Evolutionary conservation across 2,888 invertebrate genomes (phyloP), one percentile per base, ranked within the genome.

Genomic region (Dicyrtoma fusca): DNA sequence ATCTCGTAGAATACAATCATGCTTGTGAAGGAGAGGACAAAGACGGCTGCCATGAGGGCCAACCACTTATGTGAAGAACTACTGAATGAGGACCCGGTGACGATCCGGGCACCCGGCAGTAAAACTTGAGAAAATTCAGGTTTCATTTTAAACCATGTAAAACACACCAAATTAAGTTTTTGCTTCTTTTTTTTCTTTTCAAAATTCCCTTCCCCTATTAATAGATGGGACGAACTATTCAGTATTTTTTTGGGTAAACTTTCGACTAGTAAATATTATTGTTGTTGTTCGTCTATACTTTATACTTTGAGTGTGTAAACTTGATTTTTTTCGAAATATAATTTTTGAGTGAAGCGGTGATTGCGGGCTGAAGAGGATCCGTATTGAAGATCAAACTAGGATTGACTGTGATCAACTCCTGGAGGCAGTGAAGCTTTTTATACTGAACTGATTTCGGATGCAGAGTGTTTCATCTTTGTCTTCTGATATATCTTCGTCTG

Each of bases 81-180:
- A n/a, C 59, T 19, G 45, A 14, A 34, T 19, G 42, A 57, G 61
- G 64, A 14, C 53, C 55, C n/a, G 66, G 71, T 45, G 68, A 72
- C 25, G 65, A 61, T 45, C 57, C 57, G 68, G 25, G 55, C 70
- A 21, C 72, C 71, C 63, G 79, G 77, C 66, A 79, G 55, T 42
- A 79, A 73, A 61, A 79, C 63, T 64, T 79, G 75, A 49, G 79
- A 76, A 76, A 79, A 79, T 70, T 77, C 79, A 44, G 77, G 76
- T 64, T 79, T 79, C 79, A 79, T 79, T 21, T 34, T 57, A 13
- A 17, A 47, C 63, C 6, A 26, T 8, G 21, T 34, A 3, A 34
- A 34, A 34, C 34, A 34, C 34, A 34, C 34, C 3, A 34, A n/a
- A n/a, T n/a, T n/a, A n/a, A n/a, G n/a, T n/a, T 34, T 34, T 34